Evolutionary conservation across 2,797 vertebrate genomes (phyloP), one percentile per base, ranked within the genome.

Genomic region (Phrynocephalus vlangalii): DNA sequence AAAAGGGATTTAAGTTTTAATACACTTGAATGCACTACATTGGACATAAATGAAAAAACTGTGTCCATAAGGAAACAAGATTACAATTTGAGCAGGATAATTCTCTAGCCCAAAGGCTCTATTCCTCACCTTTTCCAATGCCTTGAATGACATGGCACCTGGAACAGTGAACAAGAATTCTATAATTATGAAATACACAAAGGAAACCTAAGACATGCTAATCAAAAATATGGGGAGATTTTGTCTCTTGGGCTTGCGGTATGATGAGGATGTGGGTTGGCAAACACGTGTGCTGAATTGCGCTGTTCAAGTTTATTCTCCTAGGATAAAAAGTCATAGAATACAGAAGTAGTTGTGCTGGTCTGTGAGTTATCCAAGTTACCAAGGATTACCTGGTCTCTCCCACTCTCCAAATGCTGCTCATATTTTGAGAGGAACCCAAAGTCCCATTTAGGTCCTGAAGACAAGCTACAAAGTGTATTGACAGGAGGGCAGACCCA

Each of bases 31-130:
- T 63, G 22, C 50, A 86, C 33, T 60, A 71, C 30, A 30, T 44
- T 33, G 33, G 48, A 85, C 79, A 89, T 44, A 87, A 73, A 81
- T 83, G 79, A 71, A 81, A 20, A 33, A 78, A 79, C 79, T 71
- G 24, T 79, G 48, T 38, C 28, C 38, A 63, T 30, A n/a, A 60
- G 10, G n/a, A 44, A 66, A 70, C 30, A 28, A 48, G 52, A 44
- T 26, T 71, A 72, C 28, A 4, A 13, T 79, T 26, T 86, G 85
- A n/a, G n/a, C 26, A 71, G 52, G 24, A 22, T 60, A 87, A 76
- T 52, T 75, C 63, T 16, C 5, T 76, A 52, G 50, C 18, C 33
- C 48, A 24, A 56, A 83, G 28, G 28, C 30, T 68, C 44, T 30
- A 76, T 44, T 44, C 66, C 9, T 56, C n/a, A 76, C 52, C 11